phyloP scores from a whole-genome alignment of 2,797 vertebrate species.

The Arrhamphus sclerolepis region DNA sequence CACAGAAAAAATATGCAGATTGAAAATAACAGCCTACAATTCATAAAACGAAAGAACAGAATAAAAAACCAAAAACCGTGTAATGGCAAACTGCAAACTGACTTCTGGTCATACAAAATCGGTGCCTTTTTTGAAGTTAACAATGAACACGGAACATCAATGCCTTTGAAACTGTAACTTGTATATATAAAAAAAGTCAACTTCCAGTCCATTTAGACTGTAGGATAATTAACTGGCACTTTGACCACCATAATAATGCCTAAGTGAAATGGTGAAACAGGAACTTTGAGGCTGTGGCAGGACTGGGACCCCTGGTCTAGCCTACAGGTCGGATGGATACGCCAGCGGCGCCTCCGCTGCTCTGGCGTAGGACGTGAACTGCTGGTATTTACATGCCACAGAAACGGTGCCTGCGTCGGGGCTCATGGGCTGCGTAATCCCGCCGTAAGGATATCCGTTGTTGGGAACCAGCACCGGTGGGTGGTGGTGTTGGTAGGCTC shows the following conservation, averaged over 20 bases:
- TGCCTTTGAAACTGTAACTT: background rate
- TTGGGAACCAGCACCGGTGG: conserved; percentile 69
- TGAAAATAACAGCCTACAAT: no score
- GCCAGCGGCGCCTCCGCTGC: conserved; percentile 38
- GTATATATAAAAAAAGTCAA: background rate
- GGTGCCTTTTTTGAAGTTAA: no score
- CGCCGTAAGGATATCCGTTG: conserved; percentile 58
- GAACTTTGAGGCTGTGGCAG: conserved; percentile 21
- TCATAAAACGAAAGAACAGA: no score
- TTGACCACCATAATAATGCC: conserved; percentile 14
- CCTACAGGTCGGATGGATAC: conserved; percentile 46
- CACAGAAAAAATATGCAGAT: background rate
- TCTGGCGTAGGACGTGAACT: conserved; percentile 36
- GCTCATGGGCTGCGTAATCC: conserved; percentile 67
- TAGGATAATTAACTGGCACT: background rate
- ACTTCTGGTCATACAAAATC: no score
- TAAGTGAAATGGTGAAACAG: conserved; percentile 40
- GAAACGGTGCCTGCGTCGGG: conserved; percentile 55
- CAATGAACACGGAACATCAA: background rate
- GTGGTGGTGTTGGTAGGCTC: conserved; percentile 56
- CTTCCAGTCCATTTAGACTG: background rate
- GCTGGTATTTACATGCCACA: conserved; percentile 56
- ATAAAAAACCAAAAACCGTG: no score
- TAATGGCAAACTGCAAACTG: no score
- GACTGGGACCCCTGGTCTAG: background rate